Percentiles rank a stretch among this genome's conserved stretches.
Evolutionary conservation across 2,113 vertebrate genomes (phyloP).

Genomic region (Cercocebus atys): DNA sequence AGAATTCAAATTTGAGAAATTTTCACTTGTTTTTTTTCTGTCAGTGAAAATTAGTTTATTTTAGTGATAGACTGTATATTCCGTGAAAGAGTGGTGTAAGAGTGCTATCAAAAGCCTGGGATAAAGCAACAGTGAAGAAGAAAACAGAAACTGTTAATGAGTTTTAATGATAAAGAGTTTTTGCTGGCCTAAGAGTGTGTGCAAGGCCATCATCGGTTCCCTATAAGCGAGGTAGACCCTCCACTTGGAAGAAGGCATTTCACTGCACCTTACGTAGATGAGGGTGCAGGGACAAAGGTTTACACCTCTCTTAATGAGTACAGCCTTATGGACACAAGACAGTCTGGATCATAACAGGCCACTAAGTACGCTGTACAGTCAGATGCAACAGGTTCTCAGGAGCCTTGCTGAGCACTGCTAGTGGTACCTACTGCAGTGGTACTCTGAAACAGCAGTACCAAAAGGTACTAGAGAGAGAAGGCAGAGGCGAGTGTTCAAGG

Average conservation of each 20-base stretch:
- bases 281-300: background rate
- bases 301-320: background rate
- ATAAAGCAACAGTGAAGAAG: background rate
- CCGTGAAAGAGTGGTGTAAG: background rate
- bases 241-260: background rate
- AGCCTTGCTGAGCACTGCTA: fast-evolving
- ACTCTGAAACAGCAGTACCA: too few relatives aligned
- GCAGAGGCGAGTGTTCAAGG: too few relatives aligned
- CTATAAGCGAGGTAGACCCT: background rate
- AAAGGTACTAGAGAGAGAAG: background rate
- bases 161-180: background rate
- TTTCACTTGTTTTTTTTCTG: background rate
- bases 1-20: constrained; percentile 24
- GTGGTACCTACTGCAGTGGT: background rate
- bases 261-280: background rate
- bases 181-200: background rate
- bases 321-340: background rate
- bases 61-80: background rate
- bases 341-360: background rate
- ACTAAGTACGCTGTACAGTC: background rate
- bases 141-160: background rate
- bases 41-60: background rate
- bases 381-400: background rate
- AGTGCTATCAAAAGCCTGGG: background rate
- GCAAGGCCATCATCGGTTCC: background rate